phyloP scores from a whole-genome alignment of 2,797 vertebrate genomes.

The Leptodactylus fallax region DNA sequence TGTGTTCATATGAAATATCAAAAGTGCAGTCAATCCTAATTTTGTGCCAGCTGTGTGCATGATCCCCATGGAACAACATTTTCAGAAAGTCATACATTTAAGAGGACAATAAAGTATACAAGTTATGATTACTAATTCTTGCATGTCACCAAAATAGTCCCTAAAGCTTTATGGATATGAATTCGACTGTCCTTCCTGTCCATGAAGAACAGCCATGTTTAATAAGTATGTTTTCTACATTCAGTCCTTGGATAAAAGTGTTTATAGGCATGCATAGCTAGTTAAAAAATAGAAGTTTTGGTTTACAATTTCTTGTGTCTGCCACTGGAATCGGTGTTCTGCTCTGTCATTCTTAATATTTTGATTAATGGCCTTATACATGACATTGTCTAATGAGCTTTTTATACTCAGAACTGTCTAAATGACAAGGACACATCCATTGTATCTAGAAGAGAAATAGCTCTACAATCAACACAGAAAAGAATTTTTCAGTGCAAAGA shows the following conservation, averaged over 20 bases:
- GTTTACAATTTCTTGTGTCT: background rate
- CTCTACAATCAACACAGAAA: background rate
- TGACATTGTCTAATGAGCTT: slow-evolving; percentile 59
- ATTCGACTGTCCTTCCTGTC: background rate
- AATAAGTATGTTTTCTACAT: too few relatives aligned
- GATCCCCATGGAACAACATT: background rate
- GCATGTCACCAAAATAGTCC: background rate
- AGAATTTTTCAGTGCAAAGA: background rate
- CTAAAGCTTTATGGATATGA: background rate
- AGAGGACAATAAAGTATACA: background rate
- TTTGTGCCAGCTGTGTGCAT: background rate
- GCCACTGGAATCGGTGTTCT: background rate
- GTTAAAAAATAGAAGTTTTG: background rate
- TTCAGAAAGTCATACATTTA: background rate
- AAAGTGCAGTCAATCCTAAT: background rate
- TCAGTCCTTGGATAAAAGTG: background rate
- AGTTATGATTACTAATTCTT: background rate
- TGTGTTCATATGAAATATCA: background rate
- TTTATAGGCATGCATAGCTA: background rate
- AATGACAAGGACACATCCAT: slow-evolving; percentile 19
- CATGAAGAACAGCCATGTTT: background rate
- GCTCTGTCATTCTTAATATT: slow-evolving; percentile 57
- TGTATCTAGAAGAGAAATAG: slow-evolving; percentile 6
- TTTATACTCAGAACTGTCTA: slow-evolving; percentile 59
- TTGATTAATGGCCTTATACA: slow-evolving; percentile 62